phyloP scores from a whole-genome alignment of 2,797 vertebrate species.

The Pteronotus mesoamericanus region DNA sequence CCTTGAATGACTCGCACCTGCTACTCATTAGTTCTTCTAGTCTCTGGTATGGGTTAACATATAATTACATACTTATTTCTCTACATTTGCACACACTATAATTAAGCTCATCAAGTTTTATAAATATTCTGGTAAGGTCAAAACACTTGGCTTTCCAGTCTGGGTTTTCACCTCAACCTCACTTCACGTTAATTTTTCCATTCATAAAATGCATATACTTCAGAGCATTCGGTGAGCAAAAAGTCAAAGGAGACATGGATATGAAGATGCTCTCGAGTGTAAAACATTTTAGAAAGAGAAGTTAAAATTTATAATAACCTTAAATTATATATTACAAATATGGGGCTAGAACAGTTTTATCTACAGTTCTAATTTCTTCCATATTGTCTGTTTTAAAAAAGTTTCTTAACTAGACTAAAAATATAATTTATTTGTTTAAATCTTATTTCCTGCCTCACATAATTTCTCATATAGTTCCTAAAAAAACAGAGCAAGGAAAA shows the following conservation, averaged over 20 bases:
- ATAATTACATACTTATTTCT: neutral
- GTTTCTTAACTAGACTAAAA: neutral
- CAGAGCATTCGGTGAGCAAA: neutral
- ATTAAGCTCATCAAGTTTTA: neutral
- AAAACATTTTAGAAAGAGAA: neutral
- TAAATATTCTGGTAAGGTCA: neutral
- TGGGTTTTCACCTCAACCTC: neutral
- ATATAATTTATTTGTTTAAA: neutral
- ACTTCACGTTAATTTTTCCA: neutral
- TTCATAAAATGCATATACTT: neutral
- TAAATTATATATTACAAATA: neutral
- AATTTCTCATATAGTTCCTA: constrained; percentile 16
- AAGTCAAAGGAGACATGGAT: neutral
- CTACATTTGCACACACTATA: neutral
- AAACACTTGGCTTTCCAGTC: neutral
- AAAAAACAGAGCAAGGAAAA: neutral
- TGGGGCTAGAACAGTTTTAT: neutral
- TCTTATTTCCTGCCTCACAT: neutral
- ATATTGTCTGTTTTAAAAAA: neutral
- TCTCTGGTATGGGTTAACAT: neutral
- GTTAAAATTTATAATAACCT: neutral
- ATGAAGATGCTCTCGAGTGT: neutral
- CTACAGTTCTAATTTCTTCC: neutral
- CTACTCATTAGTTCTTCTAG: neutral
- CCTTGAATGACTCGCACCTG: neutral